Percentiles rank a stretch among this genome's conserved stretches.
Conservation (phyloP, 2,113 vertebrate genomes). For the Corvus moneduloides region DNA sequence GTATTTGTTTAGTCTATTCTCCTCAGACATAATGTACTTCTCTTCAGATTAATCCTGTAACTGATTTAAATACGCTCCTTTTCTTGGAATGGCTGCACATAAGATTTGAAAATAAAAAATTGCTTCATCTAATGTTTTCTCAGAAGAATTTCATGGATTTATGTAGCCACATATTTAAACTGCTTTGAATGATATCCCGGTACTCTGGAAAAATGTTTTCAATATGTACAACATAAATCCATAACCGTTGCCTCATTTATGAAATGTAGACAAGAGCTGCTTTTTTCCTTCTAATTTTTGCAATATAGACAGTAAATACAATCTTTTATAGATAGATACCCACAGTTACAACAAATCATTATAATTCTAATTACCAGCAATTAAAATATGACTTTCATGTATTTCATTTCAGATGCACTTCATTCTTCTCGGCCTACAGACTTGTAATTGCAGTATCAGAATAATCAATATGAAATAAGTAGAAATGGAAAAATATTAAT, state of each 20-base stretch:
- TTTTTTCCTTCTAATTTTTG: not conserved
- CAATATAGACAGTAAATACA: not conserved
- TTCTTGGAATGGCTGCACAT: not conserved
- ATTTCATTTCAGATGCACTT: not conserved
- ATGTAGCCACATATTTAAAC: not conserved
- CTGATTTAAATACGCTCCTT: not conserved
- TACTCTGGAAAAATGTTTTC: not conserved
- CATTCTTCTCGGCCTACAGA: not conserved
- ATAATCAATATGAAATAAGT: not conserved
- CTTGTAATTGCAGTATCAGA: not conserved
- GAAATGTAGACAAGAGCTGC: not conserved
- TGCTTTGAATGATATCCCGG: not conserved
- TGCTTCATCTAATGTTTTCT: not conserved
- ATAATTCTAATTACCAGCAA: not conserved
- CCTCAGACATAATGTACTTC: not conserved
- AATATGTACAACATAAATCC: not conserved
- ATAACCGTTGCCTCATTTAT: not conserved
- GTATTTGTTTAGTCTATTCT: not conserved
- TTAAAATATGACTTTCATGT: not conserved
- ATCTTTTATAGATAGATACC: not conserved
- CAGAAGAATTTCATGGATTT: not conserved
- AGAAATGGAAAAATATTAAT: not conserved
- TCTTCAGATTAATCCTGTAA: not conserved
- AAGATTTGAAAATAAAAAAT: not conserved
- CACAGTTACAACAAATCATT: not conserved